Evolutionary conservation across 2,113 vertebrate genomes (phyloP).

Genomic region (Siniperca knerii): DNA sequence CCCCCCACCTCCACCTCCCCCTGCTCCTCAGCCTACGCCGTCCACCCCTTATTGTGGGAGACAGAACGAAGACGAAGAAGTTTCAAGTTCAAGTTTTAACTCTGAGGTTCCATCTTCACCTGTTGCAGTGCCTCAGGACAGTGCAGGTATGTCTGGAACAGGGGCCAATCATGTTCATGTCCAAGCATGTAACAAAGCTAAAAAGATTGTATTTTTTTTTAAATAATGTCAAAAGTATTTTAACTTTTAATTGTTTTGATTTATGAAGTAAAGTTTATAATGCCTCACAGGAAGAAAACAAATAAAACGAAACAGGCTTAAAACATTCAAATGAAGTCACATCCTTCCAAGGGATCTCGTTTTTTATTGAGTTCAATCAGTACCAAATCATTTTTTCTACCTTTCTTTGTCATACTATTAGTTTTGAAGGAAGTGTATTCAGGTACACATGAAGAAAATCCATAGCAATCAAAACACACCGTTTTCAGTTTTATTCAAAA

Average conservation of each 20-base stretch:
- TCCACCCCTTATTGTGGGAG: constrained; percentile 34
- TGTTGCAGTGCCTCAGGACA: constrained; percentile 17
- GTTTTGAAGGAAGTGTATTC: not conserved
- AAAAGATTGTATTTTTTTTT: not conserved
- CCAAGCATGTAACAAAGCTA: not conserved
- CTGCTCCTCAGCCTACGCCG: constrained; percentile 36
- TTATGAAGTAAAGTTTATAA: not conserved
- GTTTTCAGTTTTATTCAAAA: too few species aligned
- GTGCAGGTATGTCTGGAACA: constrained; percentile 34
- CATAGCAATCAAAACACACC: too few species aligned
- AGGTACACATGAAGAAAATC: too few species aligned
- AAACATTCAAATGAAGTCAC: too few species aligned
- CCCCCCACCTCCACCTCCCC: constrained; percentile 45
- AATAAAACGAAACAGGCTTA: too few species aligned
- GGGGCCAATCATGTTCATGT: not conserved
- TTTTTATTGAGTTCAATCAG: too few species aligned
- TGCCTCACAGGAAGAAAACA: not conserved
- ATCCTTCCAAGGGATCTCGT: too few species aligned
- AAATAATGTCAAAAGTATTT: not conserved
- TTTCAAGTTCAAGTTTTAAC: constrained; percentile 42
- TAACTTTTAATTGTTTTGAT: not conserved
- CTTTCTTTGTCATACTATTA: too few species aligned
- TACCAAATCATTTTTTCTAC: too few species aligned
- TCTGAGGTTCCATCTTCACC: constrained; percentile 43
- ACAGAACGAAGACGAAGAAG: constrained; percentile 13